Base-by-base conservation (phyloP, 1,140 invertebrate genomes). In the Sminthurides bifidus region DNA sequence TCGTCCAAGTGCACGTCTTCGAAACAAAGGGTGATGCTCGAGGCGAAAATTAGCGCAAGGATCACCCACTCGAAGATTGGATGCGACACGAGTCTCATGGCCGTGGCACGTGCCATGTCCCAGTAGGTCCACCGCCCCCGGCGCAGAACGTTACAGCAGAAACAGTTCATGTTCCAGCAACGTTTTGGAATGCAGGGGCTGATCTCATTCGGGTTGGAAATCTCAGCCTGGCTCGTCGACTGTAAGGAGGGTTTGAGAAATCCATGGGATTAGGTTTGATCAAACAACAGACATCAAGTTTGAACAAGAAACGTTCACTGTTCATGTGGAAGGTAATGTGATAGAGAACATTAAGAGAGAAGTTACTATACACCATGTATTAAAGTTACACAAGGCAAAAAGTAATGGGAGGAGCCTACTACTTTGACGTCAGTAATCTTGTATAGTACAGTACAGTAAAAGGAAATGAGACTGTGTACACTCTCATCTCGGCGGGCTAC, bases 51-150 rank as follows among this genome's bases (percentile, higher is more conserved):
- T 62, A 94, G 78, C 58, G 87, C 80, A 58, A 96, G 77, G 65
- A 95, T 87, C 72, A 92, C 87, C 82, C 88, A 92, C 73, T 96
- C 92, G 74, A 96, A 96, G 59, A 84, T 81, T 53, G 87, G 86
- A 54, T 92, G 73, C 46, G 30, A 38, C 2, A 64, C 62, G 19
- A 64, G 50, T 10, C 21, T 17, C 4, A 75, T 70, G 5, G 72
- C 69, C 19, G 74, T 54, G 17, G 52, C 30, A 37, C 62, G 24
- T 10, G 52, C 23, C 31, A 30, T 27, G n/a, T 58, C 52, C 62
- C 62, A 64, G 27, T 23, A 26, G 10, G 81, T 83, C 54, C 54
- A 50, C 60, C 80, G 73, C 55, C 84, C 76, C 66, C 81, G 82
- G 58, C 76, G 76, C 70, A 86, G 79, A 71, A 83, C 84, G 71